These are phyloP conservation scores for Lycorma delicatula DNA, from an alignment of 1,140 invertebrate species.

Conservation along the genomic window DNA sequence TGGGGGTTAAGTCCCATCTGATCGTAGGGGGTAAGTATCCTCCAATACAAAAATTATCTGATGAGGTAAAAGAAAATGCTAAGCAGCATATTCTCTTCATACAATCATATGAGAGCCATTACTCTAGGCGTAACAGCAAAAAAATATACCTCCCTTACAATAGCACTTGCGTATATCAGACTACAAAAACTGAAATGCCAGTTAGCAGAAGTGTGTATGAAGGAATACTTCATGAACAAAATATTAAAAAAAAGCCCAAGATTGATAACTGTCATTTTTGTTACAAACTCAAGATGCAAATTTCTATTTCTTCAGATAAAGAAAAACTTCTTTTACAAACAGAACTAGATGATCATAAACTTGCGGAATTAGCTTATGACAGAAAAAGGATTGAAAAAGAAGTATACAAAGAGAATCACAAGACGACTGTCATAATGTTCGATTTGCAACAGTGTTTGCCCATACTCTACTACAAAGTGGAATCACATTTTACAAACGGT, in stretches of 20 bases:
- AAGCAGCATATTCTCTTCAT: conserved; percentile 7
- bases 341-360: not conserved
- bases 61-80: not conserved
- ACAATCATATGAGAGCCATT: conserved; percentile 8
- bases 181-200: not conserved
- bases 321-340: not conserved
- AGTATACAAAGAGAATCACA: conserved; percentile 10
- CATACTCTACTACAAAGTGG: conserved; percentile 29
- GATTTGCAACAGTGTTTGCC: conserved; percentile 35
- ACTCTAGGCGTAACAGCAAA: not conserved
- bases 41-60: conserved; percentile 6
- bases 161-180: not conserved
- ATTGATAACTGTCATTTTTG: too few species aligned
- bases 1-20: conserved; percentile 1
- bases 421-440: conserved; percentile 25
- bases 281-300: conserved; percentile 2
- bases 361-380: conserved; percentile 7
- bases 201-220: conserved; percentile 6
- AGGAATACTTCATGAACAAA: conserved; percentile 13
- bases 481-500: conserved; percentile 33
- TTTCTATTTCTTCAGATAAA: not conserved
- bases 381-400: conserved; percentile 12
- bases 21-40: conserved; percentile 4
- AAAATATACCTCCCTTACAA: conserved; percentile 11
- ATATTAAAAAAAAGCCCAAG: conserved; percentile 10